Evolutionary conservation across 2,797 vertebrate species (phyloP), one percentile per base, ranked within the genome.

Genomic region (Gambelia wislizenii): DNA sequence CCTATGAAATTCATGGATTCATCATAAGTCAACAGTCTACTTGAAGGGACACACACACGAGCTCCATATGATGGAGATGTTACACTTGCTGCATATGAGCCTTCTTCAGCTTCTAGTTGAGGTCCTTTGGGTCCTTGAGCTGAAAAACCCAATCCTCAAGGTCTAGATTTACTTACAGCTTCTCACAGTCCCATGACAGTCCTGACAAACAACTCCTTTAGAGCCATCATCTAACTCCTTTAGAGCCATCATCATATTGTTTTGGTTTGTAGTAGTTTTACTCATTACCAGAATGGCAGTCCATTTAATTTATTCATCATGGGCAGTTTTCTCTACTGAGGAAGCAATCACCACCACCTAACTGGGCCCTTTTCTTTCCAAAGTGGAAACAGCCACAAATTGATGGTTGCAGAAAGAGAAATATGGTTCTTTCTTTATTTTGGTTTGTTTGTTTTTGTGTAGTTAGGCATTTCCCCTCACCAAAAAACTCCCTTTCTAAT

Each of bases 141-240:
- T 42, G 64, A n/a, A 12, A n/a, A 36, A 83, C 47, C 30, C 8
- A 13, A 25, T 27, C 4, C 42, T 83, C 39, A 27, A 6, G 22
- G 59, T 44, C 81, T 83, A 47, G 80, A 83, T 67, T 83, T 83
- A 49, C 44, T 83, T 83, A 49, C 64, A 67, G 42, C 67, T 27
- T 33, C 42, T 61, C 27, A 67, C 33, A n/a, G 59, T 64, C 10
- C 39, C 64, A 20, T 42, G 61, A 25, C 47, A 44, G 47, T 33
- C 61, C 30, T 67, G 81, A 69, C 33, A 67, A 83, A 47, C 81
- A 67, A 61, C 20, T 83, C 42, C 30, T 16, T n/a, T n/a, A n/a
- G n/a, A n/a, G n/a, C n/a, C n/a, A n/a, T n/a, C n/a, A n/a, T n/a
- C n/a, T n/a, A n/a, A n/a, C n/a, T n/a, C n/a, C n/a, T n/a, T n/a